These are phyloP conservation scores for Sesamia nonagrioides DNA, from an alignment of 1,140 invertebrate species.

Conservation along the genomic window DNA sequence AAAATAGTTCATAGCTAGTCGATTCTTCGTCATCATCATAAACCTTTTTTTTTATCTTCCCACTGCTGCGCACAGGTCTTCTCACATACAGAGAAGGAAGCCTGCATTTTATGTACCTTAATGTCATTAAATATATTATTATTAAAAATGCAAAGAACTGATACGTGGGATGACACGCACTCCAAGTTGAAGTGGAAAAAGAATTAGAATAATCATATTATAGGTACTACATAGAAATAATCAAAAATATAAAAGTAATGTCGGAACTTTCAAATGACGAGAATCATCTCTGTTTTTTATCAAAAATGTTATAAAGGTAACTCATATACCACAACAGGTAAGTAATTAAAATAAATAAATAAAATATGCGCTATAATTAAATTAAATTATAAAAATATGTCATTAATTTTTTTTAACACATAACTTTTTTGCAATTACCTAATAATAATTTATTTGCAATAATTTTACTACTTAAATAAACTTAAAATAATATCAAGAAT, in stretches of 20 bases:
- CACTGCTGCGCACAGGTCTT: too few relatives aligned
- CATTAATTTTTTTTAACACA: background rate
- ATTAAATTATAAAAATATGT: background rate
- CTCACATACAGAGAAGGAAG: too few relatives aligned
- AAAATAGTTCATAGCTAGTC: too few relatives aligned
- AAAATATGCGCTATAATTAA: background rate
- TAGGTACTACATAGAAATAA: background rate
- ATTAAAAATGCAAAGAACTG: too few relatives aligned
- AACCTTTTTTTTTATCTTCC: too few relatives aligned
- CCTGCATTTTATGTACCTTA: too few relatives aligned
- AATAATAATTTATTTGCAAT: background rate
- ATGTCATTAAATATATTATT: too few relatives aligned
- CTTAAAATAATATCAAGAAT: background rate
- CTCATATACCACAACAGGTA: constrained; percentile 17
- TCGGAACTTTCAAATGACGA: background rate
- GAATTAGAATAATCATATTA: background rate
- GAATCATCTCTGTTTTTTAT: background rate
- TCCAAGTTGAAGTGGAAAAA: too few relatives aligned
- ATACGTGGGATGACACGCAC: too few relatives aligned
- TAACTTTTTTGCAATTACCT: background rate
- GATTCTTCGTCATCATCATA: too few relatives aligned
- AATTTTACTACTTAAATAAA: constrained; percentile 7
- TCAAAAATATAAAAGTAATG: background rate
- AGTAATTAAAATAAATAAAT: constrained; percentile 10
- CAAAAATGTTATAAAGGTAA: constrained; percentile 3